A percentile compares a stretch with the other conserved stretches of the same genome.
phyloP scores from a whole-genome alignment of 2,888 invertebrate species.

The Pheosia gnoma region DNA sequence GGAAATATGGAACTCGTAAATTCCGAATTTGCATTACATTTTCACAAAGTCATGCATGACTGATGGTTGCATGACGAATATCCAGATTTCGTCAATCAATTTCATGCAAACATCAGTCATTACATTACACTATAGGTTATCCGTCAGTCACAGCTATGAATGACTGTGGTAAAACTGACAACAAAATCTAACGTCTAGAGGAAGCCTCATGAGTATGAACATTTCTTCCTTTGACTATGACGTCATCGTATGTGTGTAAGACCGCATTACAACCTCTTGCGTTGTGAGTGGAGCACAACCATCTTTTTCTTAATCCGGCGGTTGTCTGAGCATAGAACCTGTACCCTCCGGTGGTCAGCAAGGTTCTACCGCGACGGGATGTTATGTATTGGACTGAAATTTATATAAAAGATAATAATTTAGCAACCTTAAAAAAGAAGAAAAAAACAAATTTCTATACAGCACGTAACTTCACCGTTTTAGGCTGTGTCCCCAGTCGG shows the following conservation, averaged over 20 bases:
- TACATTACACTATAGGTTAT: no score
- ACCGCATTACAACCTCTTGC: conserved; percentile 46
- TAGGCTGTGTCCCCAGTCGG: no score
- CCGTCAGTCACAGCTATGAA: no score
- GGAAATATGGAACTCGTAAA: no score
- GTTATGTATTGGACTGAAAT: conserved; percentile 6
- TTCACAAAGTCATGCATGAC: no score
- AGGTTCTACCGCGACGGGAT: conserved; percentile 14
- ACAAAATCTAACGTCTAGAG: background rate
- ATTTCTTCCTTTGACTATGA: conserved; percentile 35
- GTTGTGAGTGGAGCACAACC: conserved; percentile 50
- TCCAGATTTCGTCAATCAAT: no score
- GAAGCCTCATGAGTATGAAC: conserved; percentile 28
- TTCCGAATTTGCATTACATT: no score
- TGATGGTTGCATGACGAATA: no score
- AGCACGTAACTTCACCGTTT: no score
- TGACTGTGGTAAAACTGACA: no score
- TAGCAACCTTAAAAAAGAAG: background rate
- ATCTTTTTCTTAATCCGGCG: conserved; percentile 28
- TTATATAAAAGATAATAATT: background rate
- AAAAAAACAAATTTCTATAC: no score
- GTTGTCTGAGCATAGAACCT: conserved; percentile 33
- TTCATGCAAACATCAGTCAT: no score
- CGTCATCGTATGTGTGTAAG: conserved; percentile 40
- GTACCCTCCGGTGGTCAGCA: conserved; percentile 32